Base-by-base conservation (phyloP, 2,888 invertebrate genomes). In the Chloroclystis v-ata region DNA sequence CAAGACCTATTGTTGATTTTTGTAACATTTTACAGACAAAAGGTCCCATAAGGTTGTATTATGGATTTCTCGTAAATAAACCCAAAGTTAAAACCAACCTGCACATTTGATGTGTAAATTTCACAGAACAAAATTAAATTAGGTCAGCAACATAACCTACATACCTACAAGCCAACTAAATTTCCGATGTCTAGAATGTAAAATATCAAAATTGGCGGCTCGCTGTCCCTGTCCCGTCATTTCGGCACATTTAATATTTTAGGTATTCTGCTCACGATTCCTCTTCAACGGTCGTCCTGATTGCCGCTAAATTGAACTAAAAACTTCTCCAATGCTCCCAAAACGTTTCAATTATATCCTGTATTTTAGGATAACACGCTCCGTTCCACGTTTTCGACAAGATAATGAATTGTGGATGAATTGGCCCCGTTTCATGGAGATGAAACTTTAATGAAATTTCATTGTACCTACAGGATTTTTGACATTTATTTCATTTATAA, bases 281-380 rank as follows among this genome's bases (percentile, higher is more conserved):
- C 63, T 78, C 82, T 82, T 82, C 84, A 82, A 83, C 86, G 78
- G 85, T 78, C 84, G 79, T 77, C 81, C 82, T 88, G 88, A 89
- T 89, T 89, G 87, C 85, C 74, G 81, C 82, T 82, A 88, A 87
- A 88, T 88, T 88, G 82, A 85, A 86, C 87, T 88, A 88, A 89
- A 85, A 87, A 88, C 83, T 88, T 86, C 80, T 82, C 79, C 79
- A 84, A 80, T 81, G 80, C 75, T 75, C 69, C 75, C 75, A 82
- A 85, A 87, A 82, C 76, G 80, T 76, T 82, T 78, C 79, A 82
- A 82, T 84, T 83, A 82, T 81, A 75, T 77, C 60, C 67, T 65
- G 69, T 74, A 76, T 72, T 75, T 75, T 70, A 63, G 59, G 60
- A 57, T 67, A 74, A 69, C 65, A 54, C 44, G 49, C 37, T 39